Evolutionary conservation across 2,888 invertebrate species (phyloP), one percentile per base, ranked within the genome.

Genomic region (Noctua fimbriata): DNA sequence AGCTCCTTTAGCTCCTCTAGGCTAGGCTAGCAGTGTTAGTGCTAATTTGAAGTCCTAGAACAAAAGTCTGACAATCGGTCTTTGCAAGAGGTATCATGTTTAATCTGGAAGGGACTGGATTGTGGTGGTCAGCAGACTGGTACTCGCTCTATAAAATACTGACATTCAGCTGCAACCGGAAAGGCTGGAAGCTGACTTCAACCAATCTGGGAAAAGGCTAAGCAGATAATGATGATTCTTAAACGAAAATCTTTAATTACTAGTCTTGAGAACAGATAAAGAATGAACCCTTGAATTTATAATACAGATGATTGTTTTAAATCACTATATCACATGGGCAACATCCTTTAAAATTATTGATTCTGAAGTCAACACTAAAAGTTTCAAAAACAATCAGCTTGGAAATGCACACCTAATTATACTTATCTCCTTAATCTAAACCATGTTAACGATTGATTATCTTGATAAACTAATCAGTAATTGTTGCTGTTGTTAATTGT

Each of bases 391-490:
- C 28, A 21, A 32, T 21, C 66, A 41, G 24, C 32, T 12, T 18
- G 10, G 28, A 63, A 74, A 63, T 36, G 14, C 24, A 16, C 14
- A 58, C 16, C 36, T 18, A 28, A 32, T 44, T n/a, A 32, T 52
- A 70, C 32, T 58, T 69, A 75, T 75, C 60, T 65, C 16, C 18
- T 6, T 21, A 65, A 83, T 79, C 55, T 49, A 21, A 77, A 72
- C 18, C 49, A 47, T 76, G 52, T 58, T 14, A 69, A 66, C 14
- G 52, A 69, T 76, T 73, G 32, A 74, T 73, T 65, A 75, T 69
- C 41, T 76, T 41, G 55, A 79, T 82, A 75, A 73, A 67, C 14
- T 52, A 69, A 73, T 75, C 67, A 66, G 76, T 77, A 63, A 63
- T 71, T 67, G 32, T 72, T n/a, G 18, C 67, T 69, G n/a, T 76